phyloP scores from a whole-genome alignment of 2,888 invertebrate species.

The Melieria crassipennis region DNA sequence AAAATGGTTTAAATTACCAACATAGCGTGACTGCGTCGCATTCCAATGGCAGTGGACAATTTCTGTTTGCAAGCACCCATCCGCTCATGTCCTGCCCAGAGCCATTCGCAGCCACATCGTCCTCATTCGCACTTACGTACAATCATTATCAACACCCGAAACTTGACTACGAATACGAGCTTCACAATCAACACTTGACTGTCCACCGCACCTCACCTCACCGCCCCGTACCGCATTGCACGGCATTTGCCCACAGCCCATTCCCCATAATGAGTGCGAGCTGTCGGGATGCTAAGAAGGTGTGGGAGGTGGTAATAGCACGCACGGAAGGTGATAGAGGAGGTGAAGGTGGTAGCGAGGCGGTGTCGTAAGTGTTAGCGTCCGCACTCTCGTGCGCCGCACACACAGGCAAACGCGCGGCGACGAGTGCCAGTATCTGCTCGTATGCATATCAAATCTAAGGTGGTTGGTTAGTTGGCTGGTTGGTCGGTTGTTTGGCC shows the following conservation, averaged over 20 bases:
- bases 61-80: too few species aligned
- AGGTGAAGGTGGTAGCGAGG: not conserved
- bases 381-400: not conserved
- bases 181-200: conserved; percentile 46
- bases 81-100: not conserved
- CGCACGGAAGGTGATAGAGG: not conserved
- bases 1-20: conserved; percentile 26
- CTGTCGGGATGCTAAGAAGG: conserved; percentile 14
- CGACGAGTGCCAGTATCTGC: conserved; percentile 14
- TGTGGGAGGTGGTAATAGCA: conserved; percentile 2
- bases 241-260: conserved; percentile 4
- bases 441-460: conserved; percentile 22
- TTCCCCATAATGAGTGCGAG: not conserved
- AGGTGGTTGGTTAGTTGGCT: conserved; percentile 29
- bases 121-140: conserved; percentile 17
- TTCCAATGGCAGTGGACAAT: too few species aligned
- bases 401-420: not conserved
- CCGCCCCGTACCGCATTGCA: not conserved
- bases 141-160: conserved; percentile 33
- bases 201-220: conserved; percentile 27
- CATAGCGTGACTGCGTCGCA: not conserved
- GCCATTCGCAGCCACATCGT: conserved; percentile 11
- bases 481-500: not conserved
- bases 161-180: conserved; percentile 31
- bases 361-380: not conserved